Conservation (phyloP, 2,888 invertebrate genomes). For the Gymnocheta viridis region DNA sequence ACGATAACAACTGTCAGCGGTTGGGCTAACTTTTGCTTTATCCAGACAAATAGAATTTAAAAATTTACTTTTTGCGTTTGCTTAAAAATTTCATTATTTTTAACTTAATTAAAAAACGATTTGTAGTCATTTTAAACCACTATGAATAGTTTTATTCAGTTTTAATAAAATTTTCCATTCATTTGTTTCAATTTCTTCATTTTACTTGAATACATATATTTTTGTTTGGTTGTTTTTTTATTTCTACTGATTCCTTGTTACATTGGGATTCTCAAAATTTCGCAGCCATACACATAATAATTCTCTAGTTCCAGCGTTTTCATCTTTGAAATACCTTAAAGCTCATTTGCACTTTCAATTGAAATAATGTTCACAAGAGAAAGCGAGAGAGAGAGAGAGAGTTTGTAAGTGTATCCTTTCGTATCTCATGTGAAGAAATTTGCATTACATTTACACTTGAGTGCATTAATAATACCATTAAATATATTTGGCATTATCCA, state of each 20-base stretch:
- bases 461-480: conserved; percentile 57
- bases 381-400: too few relatives aligned
- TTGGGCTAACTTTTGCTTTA: too few relatives aligned
- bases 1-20: too few relatives aligned
- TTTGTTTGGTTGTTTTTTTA: not conserved
- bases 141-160: conserved; percentile 11
- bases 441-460: conserved; percentile 63
- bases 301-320: conserved; percentile 59
- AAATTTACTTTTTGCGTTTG: not conserved
- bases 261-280: conserved; percentile 4
- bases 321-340: conserved; percentile 39
- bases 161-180: conserved; percentile 40
- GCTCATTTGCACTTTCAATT: conserved; percentile 44
- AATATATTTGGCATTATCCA: not conserved
- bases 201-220: not conserved
- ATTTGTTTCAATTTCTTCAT: conserved; percentile 5
- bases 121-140: not conserved
- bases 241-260: conserved; percentile 18
- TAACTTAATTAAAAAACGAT: conserved; percentile 3
- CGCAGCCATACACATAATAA: not conserved
- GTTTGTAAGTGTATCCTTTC: conserved; percentile 20
- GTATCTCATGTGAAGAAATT: conserved; percentile 46
- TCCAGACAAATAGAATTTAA: too few relatives aligned
- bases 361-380: conserved; percentile 2
- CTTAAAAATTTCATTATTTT: not conserved